A percentile compares a stretch with the other conserved stretches of the same genome.
Conservation (phyloP, 1,140 invertebrate genomes). For the Hyles vespertilio region DNA sequence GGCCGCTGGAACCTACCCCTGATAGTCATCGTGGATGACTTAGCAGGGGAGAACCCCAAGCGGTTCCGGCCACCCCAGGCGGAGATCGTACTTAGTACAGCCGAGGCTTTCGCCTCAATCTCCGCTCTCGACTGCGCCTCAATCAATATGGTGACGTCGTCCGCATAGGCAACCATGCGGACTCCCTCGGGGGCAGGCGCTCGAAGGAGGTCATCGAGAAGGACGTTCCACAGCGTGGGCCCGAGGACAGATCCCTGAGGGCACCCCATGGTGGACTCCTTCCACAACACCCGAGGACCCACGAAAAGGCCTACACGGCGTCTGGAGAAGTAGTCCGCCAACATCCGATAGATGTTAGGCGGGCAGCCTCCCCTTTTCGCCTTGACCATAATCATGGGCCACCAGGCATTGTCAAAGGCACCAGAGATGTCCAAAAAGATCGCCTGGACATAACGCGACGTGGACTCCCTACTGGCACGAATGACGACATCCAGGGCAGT, state of each 20-base stretch:
- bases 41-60: no score
- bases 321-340: no score
- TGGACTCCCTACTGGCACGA: background rate
- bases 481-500: slow-evolving; percentile 37
- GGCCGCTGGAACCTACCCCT: background rate
- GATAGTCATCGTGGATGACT: background rate
- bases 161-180: slow-evolving; percentile 42
- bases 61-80: slow-evolving; percentile 4
- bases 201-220: slow-evolving; percentile 59
- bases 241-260: slow-evolving; percentile 69
- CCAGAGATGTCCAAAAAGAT: slow-evolving; percentile 65
- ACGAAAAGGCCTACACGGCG: no score
- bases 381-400: no score
- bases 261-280: slow-evolving; percentile 41
- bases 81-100: no score
- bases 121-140: slow-evolving; percentile 28
- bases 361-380: no score
- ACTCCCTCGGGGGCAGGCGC: background rate
- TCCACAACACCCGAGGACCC: no score
- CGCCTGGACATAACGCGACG: slow-evolving; percentile 33
- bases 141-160: slow-evolving; percentile 46
- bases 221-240: slow-evolving; percentile 57
- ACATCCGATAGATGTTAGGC: no score
- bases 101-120: slow-evolving; percentile 18
- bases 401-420: slow-evolving; percentile 29